phyloP scores from a whole-genome alignment of 2,888 invertebrate species.

The Campopleginae sp. region DNA sequence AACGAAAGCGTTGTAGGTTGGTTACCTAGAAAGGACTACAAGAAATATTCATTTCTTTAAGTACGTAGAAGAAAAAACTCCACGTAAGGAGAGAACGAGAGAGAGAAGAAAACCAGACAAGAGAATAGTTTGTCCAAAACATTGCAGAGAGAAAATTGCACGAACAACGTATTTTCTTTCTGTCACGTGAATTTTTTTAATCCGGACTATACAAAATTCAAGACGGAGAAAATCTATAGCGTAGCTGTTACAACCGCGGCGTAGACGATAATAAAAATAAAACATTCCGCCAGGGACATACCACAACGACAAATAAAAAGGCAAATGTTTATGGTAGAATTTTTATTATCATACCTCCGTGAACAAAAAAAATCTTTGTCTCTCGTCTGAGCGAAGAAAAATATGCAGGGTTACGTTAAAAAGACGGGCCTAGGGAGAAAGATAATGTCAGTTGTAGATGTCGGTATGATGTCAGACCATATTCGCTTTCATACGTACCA shows the following conservation, averaged over 20 bases:
- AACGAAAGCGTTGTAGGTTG: neutral
- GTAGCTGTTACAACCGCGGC: neutral
- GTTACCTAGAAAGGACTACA: neutral
- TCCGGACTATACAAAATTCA: constrained; percentile 13
- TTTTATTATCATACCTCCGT: constrained; percentile 42
- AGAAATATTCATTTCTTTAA: constrained; percentile 60
- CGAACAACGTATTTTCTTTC: constrained; percentile 36
- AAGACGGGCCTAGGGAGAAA: neutral
- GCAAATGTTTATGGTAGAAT: constrained; percentile 2
- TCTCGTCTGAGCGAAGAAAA: constrained; percentile 11
- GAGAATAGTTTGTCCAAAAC: constrained; percentile 23
- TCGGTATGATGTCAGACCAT: constrained; percentile 40
- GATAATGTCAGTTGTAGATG: constrained; percentile 24
- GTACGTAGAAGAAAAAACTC: constrained; percentile 46
- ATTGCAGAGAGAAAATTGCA: constrained; percentile 54
- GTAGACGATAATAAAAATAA: constrained; percentile 42
- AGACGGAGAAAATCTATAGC: neutral
- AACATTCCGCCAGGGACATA: neutral
- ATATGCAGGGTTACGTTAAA: constrained; percentile 28
- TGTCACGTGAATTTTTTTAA: neutral
- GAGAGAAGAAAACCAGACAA: neutral
- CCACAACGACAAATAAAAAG: neutral
- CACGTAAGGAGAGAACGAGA: neutral
- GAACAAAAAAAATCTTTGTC: constrained; percentile 1
- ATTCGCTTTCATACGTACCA: neutral